Evolutionary conservation across 2,888 invertebrate species (phyloP).

Genomic region (Stratiomys singularior): DNA sequence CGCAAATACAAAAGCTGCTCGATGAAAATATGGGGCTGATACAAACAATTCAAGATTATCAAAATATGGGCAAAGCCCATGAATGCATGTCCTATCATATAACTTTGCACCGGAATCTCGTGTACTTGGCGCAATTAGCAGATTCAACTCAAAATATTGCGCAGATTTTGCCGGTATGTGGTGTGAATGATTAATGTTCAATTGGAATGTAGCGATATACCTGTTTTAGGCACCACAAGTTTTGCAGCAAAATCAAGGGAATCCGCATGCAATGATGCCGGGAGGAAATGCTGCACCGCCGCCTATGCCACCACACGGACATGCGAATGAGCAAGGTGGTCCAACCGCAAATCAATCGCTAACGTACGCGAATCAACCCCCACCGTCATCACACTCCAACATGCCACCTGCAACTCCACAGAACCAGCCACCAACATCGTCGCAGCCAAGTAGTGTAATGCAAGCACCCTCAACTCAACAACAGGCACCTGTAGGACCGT

Average conservation of each 20-base stretch:
- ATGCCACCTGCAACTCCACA: constrained; percentile 45
- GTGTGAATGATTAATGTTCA: not conserved
- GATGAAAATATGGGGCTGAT: constrained; percentile 98
- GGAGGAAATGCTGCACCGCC: constrained; percentile 59
- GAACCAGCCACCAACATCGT: constrained; percentile 45
- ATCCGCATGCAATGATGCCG: constrained; percentile 62
- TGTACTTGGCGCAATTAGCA: constrained; percentile 95
- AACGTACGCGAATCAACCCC: constrained; percentile 55
- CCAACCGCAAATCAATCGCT: constrained; percentile 58
- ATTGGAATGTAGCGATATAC: not conserved
- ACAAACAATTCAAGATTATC: constrained; percentile 96
- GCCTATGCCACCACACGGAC: constrained; percentile 63
- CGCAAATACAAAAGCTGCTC: constrained; percentile 93
- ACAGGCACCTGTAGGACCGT: constrained; percentile 44
- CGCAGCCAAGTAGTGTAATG: constrained; percentile 43
- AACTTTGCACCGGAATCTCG: constrained; percentile 92
- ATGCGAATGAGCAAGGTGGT: constrained; percentile 61
- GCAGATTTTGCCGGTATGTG: constrained; percentile 82
- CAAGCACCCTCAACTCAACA: constrained; percentile 43
- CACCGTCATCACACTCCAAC: constrained; percentile 47
- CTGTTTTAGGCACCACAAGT: constrained; percentile 70
- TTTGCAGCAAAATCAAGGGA: constrained; percentile 64
- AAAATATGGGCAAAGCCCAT: constrained; percentile 91
- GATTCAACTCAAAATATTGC: constrained; percentile 95
- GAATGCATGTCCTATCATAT: constrained; percentile 96